A percentile compares a stretch with the other conserved stretches of the same genome.
These are phyloP conservation scores for Pristionchus japonicus DNA, from an alignment of 2,888 invertebrate genomes.

Conservation along the genomic window DNA sequence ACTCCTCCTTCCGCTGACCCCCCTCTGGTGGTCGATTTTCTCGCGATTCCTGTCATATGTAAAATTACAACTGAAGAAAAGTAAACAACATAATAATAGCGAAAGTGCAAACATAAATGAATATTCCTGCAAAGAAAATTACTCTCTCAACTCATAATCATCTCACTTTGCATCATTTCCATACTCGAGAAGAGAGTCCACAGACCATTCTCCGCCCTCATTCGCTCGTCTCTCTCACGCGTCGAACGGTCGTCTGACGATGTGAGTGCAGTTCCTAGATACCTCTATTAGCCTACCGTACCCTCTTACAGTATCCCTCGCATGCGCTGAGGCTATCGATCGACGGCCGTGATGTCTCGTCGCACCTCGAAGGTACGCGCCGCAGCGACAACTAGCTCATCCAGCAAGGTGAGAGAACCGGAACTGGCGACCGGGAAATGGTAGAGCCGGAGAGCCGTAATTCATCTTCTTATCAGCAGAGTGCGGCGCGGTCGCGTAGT, in stretches of 20 bases:
- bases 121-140: too few species aligned
- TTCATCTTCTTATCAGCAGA: background rate
- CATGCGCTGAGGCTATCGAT: background rate
- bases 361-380: conserved; percentile 2
- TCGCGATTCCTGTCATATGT: too few species aligned
- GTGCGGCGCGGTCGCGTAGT: background rate
- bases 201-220: background rate
- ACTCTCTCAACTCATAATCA: background rate
- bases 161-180: background rate
- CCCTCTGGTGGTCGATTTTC: too few species aligned
- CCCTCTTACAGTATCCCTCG: background rate
- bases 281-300: background rate
- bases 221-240: background rate
- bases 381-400: background rate
- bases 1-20: too few species aligned
- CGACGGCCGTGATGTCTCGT: background rate
- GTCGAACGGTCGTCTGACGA: conserved; percentile 1
- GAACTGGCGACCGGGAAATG: background rate
- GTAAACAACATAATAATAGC: too few species aligned
- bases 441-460: background rate
- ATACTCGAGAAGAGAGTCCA: background rate
- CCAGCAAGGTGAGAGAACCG: background rate
- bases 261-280: background rate
- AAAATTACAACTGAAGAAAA: too few species aligned
- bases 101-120: too few species aligned